Evolutionary conservation across 2,888 invertebrate genomes (phyloP), one percentile per base, ranked within the genome.

Genomic region (Drepanosiphum platanoidis): DNA sequence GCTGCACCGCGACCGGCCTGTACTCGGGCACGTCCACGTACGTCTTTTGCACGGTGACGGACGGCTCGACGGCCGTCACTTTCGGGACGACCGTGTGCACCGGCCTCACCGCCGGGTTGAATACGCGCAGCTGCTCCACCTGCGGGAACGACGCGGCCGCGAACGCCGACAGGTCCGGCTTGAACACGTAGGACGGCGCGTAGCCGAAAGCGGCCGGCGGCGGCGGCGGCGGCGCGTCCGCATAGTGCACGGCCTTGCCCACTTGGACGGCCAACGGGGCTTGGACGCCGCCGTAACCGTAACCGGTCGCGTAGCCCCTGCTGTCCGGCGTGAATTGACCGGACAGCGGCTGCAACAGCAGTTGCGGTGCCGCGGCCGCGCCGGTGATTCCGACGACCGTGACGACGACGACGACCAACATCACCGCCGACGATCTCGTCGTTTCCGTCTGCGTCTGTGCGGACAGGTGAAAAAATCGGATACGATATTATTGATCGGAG

Each of bases 121-220:
- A 90, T 92, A 3, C 93, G 93, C 68, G 91, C 92, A 36, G 93
- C 93, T 87, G 92, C 93, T 88, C 93, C 93, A 87, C 93, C 93
- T 89, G 92, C 93, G 88, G 93, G 93, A 86, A 84, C 22, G 79
- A 52, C 36, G 61, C 71, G 66, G 79, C 52, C 66, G 72, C 71
- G 61, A 80, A 86, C 27, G 86, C 81, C 34, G 86, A 86, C 58
- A 87, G 74, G 64, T 87, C 87, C 22, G 87, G 87, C 58, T 87
- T 87, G 75, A 84, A 87, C 11, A 87, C 78, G 68, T 86, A 68
- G 32, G 87, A 86, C 27, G 86, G 82, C n/a, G 77, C 72, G 71
- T 87, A 87, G 42, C 87, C 87, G n/a, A 86, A 86, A 11, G 78
- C 80, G 46, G 61, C 27, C 61, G 86, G 0, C 27, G 15, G 27